Percentiles rank a stretch among this genome's conserved stretches.
phyloP scores from a whole-genome alignment of 92 coral and sea anemone genomes.

The Palythoa caribaeorum region DNA sequence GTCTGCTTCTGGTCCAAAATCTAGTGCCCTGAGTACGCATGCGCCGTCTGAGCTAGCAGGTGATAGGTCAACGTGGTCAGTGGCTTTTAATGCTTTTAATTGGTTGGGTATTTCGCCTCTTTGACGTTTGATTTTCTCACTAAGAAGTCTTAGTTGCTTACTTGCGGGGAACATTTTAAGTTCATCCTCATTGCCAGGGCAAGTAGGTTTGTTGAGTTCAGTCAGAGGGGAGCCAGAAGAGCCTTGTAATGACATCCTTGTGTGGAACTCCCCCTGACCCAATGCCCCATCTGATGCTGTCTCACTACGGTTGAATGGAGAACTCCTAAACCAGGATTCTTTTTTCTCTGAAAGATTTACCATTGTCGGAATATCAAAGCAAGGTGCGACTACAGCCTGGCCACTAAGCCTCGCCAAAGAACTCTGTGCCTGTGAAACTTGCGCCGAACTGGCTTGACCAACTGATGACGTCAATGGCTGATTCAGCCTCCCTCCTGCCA shows the following conservation, averaged over 20 bases:
- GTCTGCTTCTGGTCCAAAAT: constrained; percentile 71
- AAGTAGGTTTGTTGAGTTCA: neutral
- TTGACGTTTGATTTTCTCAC: constrained; percentile 74
- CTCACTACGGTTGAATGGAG: constrained; percentile 22
- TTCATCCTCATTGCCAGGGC: constrained; percentile 50
- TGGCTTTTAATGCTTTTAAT: constrained; percentile 38
- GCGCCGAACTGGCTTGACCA: neutral
- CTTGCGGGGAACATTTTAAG: constrained; percentile 87
- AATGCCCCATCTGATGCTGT: constrained; percentile 9
- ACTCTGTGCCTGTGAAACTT: constrained; percentile 6
- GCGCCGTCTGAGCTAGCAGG: constrained; percentile 90
- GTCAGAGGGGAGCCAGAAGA: constrained; percentile 4
- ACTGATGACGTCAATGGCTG: constrained; percentile 19
- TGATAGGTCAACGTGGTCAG: constrained; percentile 58
- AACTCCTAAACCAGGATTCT: constrained; percentile 26
- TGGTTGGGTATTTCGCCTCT: constrained; percentile 44
- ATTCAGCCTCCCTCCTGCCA: constrained; percentile 34
- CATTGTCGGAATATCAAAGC: constrained; percentile 13
- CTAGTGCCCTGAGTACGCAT: constrained; percentile 72
- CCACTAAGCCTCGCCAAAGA: neutral
- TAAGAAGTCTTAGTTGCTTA: constrained; percentile 76
- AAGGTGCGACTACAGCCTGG: neutral
- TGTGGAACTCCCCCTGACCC: constrained; percentile 2
- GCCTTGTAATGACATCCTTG: constrained; percentile 21
- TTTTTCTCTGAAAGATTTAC: constrained; percentile 23